These are phyloP conservation scores for Paramisgurnus dabryanus DNA, from an alignment of 2,113 vertebrate species.

Conservation along the genomic window DNA sequence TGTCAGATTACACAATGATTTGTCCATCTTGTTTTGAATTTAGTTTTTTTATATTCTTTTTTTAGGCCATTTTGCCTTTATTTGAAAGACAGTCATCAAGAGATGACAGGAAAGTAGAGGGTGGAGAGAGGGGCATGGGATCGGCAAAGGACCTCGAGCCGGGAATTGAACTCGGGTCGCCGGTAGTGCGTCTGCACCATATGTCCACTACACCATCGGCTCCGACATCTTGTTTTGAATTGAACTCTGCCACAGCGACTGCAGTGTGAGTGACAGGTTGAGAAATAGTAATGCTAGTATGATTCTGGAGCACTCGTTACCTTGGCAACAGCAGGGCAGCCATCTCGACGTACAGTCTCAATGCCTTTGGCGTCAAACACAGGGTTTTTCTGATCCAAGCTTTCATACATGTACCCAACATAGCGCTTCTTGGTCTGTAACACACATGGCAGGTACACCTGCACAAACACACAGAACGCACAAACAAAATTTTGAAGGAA, in stretches of 20 bases:
- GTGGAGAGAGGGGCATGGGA: too few relatives aligned
- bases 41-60: too few relatives aligned
- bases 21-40: background rate
- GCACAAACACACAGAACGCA: constrained; percentile 39
- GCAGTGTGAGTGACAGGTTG: background rate
- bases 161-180: too few relatives aligned
- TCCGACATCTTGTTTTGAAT: background rate
- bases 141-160: too few relatives aligned
- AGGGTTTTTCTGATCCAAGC: constrained; percentile 91
- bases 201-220: too few relatives aligned
- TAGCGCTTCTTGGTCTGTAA: constrained; percentile 98
- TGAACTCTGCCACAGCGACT: background rate
- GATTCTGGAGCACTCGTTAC: constrained; percentile 70
- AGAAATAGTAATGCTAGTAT: constrained; percentile 20
- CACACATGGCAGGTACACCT: constrained; percentile 98
- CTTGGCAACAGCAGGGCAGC: constrained; percentile 97
- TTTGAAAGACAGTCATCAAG: too few relatives aligned
- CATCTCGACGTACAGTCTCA: constrained; percentile 93
- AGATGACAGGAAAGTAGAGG: too few relatives aligned
- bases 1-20: too few relatives aligned
- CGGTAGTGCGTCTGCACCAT: too few relatives aligned
- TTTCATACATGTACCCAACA: constrained; percentile 98
- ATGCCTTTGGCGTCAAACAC: constrained; percentile 98
- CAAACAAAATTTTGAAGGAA: background rate
- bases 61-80: too few relatives aligned